phyloP scores from a whole-genome alignment of 2,113 vertebrate species.

The Campylomormyrus numenius region DNA sequence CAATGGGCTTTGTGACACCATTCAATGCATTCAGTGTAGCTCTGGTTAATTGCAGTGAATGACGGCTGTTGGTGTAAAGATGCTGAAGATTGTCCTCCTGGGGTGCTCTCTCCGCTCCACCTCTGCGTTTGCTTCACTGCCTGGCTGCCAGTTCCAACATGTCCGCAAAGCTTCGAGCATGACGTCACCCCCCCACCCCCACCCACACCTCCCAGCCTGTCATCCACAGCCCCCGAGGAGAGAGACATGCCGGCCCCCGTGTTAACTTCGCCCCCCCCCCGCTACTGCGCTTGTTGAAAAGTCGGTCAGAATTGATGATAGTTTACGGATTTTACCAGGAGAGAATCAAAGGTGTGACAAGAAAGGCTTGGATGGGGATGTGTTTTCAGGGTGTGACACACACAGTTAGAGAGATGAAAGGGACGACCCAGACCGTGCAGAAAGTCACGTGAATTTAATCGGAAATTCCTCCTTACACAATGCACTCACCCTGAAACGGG shows the following conservation, averaged over 20 bases:
- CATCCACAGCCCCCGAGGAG: not conserved
- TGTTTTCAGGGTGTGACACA: not conserved
- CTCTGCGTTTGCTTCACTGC: not conserved
- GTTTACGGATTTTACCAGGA: not conserved
- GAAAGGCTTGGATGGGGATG: not conserved
- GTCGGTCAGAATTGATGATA: not conserved
- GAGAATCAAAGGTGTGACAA: not conserved
- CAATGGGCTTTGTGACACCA: not conserved
- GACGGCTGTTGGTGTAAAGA: not conserved
- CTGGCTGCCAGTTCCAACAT: constrained; percentile 18
- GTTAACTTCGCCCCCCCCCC: not conserved
- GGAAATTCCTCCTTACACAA: not conserved
- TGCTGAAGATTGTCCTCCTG: not conserved
- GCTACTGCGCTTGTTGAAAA: not conserved
- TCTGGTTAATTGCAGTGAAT: not conserved
- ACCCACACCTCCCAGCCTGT: not conserved
- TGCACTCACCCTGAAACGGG: not conserved
- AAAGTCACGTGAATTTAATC: constrained; percentile 49
- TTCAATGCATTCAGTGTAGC: not conserved
- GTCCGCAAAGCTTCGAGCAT: not conserved
- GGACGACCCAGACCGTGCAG: constrained; percentile 51
- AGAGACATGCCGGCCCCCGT: not conserved
- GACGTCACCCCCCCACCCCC: not conserved
- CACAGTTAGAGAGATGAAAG: not conserved
- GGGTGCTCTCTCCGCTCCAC: not conserved